Percentiles rank a stretch among this genome's conserved stretches.
phyloP scores from a whole-genome alignment of 2,113 vertebrate species.

The Ivindomyrus marchei region DNA sequence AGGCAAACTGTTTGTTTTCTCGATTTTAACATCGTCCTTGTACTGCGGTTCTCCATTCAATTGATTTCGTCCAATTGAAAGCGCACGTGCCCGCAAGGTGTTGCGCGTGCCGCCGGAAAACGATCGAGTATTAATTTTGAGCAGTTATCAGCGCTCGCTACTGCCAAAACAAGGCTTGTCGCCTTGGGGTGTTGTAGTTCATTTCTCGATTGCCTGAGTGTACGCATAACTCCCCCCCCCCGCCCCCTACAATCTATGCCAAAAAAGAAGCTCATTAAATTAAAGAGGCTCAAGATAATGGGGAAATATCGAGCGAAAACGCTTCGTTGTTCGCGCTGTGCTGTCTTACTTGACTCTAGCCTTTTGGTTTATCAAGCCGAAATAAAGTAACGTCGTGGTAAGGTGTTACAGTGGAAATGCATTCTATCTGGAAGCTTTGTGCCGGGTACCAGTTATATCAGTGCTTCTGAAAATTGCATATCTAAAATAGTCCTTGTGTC shows the following conservation, averaged over 20 bases:
- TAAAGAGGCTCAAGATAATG: conserved; percentile 6
- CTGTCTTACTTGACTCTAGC: not conserved
- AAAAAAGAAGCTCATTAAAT: conserved; percentile 6
- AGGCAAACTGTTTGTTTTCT: not conserved
- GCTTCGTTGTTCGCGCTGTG: not conserved
- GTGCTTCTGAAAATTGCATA: not conserved
- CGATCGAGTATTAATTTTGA: not conserved
- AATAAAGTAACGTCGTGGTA: not conserved
- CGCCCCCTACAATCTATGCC: not conserved
- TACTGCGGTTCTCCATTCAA: not conserved
- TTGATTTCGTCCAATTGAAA: not conserved
- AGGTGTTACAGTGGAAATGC: not conserved
- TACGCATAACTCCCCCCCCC: not conserved
- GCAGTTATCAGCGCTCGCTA: not conserved
- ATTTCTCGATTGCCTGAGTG: not conserved
- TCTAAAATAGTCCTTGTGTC: not conserved
- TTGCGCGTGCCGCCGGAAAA: not conserved
- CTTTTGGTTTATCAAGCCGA: not conserved
- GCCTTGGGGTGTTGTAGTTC: not conserved
- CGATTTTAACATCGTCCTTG: not conserved
- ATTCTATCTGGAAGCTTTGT: not conserved
- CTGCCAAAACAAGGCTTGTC: not conserved
- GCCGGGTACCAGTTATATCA: not conserved
- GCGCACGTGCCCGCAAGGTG: conserved; percentile 6
- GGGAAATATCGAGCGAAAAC: not conserved